Percentiles rank a stretch among this genome's conserved stretches.
Evolutionary conservation across 2,797 vertebrate species (phyloP).

Genomic region (Bradypodion pumilum): DNA sequence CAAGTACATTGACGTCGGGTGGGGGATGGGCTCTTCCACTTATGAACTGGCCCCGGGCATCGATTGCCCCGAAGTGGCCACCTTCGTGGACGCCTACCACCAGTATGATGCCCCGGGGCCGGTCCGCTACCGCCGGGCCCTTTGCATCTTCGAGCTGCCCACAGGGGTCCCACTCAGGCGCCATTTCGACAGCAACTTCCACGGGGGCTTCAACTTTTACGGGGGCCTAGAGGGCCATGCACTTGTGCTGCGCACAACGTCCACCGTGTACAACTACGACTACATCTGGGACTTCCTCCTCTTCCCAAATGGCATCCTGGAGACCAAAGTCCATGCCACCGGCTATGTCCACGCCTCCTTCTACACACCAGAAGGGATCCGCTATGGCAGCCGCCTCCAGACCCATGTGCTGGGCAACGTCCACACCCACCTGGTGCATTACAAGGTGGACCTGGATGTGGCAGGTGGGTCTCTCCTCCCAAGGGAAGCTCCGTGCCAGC

Average conservation of each 20-base stretch:
- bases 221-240: slow-evolving; percentile 85
- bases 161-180: slow-evolving; percentile 86
- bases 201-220: slow-evolving; percentile 86
- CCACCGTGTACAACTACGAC: slow-evolving; percentile 96
- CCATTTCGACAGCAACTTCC: slow-evolving; percentile 87
- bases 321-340: slow-evolving; percentile 89
- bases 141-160: slow-evolving; percentile 94
- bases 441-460: slow-evolving; percentile 93
- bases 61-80: slow-evolving; percentile 89
- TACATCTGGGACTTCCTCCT: slow-evolving; percentile 96
- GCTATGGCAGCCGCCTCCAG: slow-evolving; percentile 85
- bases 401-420: slow-evolving; percentile 88
- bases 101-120: slow-evolving; percentile 85
- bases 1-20: slow-evolving; percentile 89
- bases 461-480: slow-evolving; percentile 78
- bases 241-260: slow-evolving; percentile 88
- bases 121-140: slow-evolving; percentile 73
- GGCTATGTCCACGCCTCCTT: slow-evolving; percentile 92
- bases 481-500: background rate
- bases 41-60: slow-evolving; percentile 87
- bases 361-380: slow-evolving; percentile 85
- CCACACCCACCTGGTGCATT: slow-evolving; percentile 94
- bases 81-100: slow-evolving; percentile 86
- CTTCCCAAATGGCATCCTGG: slow-evolving; percentile 90
- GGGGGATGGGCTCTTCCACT: slow-evolving; percentile 86